Evolutionary conservation across 2,797 vertebrate genomes (phyloP), one percentile per base, ranked within the genome.

Genomic region (Fistularia tabacaria): DNA sequence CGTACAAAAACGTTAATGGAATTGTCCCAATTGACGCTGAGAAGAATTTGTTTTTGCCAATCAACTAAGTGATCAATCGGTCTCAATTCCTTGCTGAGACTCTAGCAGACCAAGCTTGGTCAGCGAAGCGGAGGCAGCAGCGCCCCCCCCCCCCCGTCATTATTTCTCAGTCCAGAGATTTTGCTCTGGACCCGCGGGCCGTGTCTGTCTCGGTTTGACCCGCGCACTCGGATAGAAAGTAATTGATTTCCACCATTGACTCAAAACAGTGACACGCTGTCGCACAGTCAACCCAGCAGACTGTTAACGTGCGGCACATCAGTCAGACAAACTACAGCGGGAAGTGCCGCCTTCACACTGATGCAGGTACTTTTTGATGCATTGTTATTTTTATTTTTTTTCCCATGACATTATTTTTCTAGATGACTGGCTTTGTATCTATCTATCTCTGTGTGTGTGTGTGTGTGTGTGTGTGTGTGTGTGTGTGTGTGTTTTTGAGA

Each of bases 201-300:
- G 54, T 61, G 46, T 59, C 14, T 51, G n/a, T 43, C 15, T 10
- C 8, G 48, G 44, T 59, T 55, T 62, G 55, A 63, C 40, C 14
- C 50, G 13, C 66, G 46, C 57, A 62, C 40, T 64, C 68, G 60
- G 58, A 73, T 62, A 59, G 60, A 74, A 73, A 63, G 43, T 60
- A 64, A 81, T 77, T 69, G 51, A 77, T 83, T 54, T 56, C 25
- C 56, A 59, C 38, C 64, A 71, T 78, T 64, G 73, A 84, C 54
- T 62, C 14, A 46, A 53, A 63, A 56, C 59, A 40, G 47, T 45
- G 38, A 49, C 64, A 56, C 52, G 55, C 10, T 6, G 59, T 10
- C 39, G 7, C 48, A 40, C 53, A 57, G 36, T 1, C 15, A 42
- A 25, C 25, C 25, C 25, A 25, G 25, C 25, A 25, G 25, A 25